Base-by-base conservation (phyloP, 2,888 invertebrate species). In the Hartigia nigra region DNA sequence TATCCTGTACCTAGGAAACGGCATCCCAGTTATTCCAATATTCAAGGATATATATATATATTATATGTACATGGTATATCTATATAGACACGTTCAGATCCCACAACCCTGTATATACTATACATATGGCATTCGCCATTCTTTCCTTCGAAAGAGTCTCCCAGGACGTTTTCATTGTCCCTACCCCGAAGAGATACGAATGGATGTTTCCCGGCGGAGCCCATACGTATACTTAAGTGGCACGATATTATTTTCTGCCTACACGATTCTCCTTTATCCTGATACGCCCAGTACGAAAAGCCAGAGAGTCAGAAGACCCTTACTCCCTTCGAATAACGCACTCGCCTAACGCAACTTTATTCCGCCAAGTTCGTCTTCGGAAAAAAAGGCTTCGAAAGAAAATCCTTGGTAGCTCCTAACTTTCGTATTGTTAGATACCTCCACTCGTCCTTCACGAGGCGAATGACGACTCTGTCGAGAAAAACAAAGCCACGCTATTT, bases 11-110 rank as follows among this genome's bases (percentile, higher is more conserved):
- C 37, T n/a, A 32, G 79, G 80, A 84, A 83, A 81, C 81, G 88
- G 88, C 84, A 89, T 88, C 85, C 84, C 81, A 89, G 87, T 88
- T 88, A 88, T 90, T 89, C 84, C 90, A 88, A 89, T 90, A 89
- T 90, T 88, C 88, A 87, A 86, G 87, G 87, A 86, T 86, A 86
- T 86, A 87, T 86, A 84, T 84, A 84, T 87, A 87, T 23, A 9
- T 23, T 84, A 84, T 87, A 87, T 23, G 2, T 23, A 5, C 9
- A 35, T 9, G 35, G 2, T 70, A 12, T 32, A 70, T 70, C 1
- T 70, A 70, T 31, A 32, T 34, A 72, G 34, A 72, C 72, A 23
- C 31, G 72, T 72, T 72, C 2, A 72, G 72, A 72, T 39, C 75
- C 35, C 76, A 35, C 72, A 70, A 74, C 39, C 78, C 78, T 23